Percentiles rank a stretch among this genome's conserved stretches.
These are phyloP conservation scores for mouse (Mus musculus) DNA, from an alignment of 2,113 vertebrate species.

Conservation along the genomic window DNA sequence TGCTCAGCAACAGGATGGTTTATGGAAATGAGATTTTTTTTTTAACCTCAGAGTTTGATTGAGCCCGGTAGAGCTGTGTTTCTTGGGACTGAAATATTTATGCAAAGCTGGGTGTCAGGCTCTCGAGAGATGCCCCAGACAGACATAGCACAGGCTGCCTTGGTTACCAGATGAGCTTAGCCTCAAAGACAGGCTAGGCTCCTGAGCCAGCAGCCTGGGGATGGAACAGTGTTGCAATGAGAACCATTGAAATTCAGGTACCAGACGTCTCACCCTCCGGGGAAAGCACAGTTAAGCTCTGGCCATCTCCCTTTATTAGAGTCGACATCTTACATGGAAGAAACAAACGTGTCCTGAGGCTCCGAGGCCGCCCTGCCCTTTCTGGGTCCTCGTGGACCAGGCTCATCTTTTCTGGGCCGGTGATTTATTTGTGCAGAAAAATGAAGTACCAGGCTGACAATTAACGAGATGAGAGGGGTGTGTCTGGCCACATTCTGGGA, in stretches of 20 bases:
- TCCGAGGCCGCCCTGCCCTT: not conserved
- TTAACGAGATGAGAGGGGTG: not conserved
- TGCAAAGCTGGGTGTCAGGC: not conserved
- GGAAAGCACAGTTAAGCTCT: not conserved
- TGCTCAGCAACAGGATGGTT: not conserved
- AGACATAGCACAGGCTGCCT: not conserved
- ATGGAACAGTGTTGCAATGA: accelerated
- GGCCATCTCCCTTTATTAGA: conserved; percentile 48
- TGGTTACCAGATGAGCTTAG: not conserved
- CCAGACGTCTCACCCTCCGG: not conserved
- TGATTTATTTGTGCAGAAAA: conserved; percentile 61
- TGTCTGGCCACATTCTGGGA: not conserved
- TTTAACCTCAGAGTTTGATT: not conserved
- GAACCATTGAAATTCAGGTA: conserved; percentile 46
- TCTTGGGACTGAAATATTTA: not conserved
- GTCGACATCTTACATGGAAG: not conserved
- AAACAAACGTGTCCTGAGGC: not conserved
- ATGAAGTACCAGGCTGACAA: not conserved
- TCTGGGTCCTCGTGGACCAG: not conserved
- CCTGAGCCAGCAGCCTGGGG: not conserved
- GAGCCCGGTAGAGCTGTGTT: not conserved
- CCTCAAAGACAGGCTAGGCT: not conserved
- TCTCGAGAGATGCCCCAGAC: not conserved
- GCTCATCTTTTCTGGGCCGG: conserved; percentile 7
- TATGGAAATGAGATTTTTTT: not conserved